These are phyloP conservation scores for Salvelinus fontinalis DNA, from an alignment of 2,113 vertebrate species.

Conservation along the genomic window DNA sequence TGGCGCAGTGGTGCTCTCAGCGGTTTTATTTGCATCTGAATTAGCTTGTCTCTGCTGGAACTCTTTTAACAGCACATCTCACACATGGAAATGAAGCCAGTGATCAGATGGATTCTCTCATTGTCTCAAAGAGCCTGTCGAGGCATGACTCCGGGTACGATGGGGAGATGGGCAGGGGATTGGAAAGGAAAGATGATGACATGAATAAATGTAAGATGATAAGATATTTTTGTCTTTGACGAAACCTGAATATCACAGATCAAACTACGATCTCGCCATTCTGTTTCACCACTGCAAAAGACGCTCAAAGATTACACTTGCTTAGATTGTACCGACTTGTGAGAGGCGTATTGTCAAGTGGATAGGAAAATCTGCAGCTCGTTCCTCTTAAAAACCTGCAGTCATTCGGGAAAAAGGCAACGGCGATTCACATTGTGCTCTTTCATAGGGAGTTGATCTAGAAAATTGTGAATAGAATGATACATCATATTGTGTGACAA, in stretches of 20 bases:
- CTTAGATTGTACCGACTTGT: neutral
- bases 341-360: neutral
- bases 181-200: neutral
- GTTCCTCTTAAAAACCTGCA: neutral
- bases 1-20: conserved; percentile 18
- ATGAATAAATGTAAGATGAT: neutral
- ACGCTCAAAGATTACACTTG: neutral
- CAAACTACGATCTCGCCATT: neutral
- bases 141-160: neutral
- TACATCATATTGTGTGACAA: too few species aligned
- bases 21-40: conserved; percentile 45
- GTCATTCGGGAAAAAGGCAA: neutral
- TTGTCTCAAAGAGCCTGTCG: neutral
- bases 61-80: conserved; percentile 12
- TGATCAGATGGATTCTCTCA: neutral
- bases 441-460: neutral
- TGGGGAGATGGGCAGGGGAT: neutral
- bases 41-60: neutral
- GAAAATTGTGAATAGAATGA: neutral
- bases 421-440: neutral
- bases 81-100: conserved; percentile 18
- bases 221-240: too few species aligned
- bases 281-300: neutral
- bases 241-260: too few species aligned
- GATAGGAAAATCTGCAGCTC: neutral